phyloP scores from a whole-genome alignment of 2,888 invertebrate species.

The Rotaria socialis region DNA sequence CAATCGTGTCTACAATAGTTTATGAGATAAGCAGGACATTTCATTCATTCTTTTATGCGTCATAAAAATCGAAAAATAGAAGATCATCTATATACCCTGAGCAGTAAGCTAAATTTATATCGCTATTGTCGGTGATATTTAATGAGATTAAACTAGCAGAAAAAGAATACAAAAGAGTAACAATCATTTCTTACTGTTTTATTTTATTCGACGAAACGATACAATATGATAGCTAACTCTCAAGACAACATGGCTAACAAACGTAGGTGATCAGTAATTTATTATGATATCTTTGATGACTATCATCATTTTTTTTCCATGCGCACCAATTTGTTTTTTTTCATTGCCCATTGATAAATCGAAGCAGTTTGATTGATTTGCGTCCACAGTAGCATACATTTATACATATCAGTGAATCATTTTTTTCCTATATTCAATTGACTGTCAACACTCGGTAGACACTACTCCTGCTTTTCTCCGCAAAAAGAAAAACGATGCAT shows the following conservation, averaged over 20 bases:
- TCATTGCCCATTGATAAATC: not conserved
- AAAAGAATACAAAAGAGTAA: too few relatives aligned
- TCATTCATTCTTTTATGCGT: not conserved
- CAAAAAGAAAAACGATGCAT: not conserved
- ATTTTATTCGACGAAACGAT: not conserved
- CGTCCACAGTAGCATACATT: too few relatives aligned
- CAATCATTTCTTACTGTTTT: too few relatives aligned
- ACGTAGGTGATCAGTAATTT: not conserved
- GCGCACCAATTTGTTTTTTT: not conserved
- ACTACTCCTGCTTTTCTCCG: not conserved
- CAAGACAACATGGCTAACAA: not conserved
- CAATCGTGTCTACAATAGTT: not conserved
- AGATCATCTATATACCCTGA: not conserved
- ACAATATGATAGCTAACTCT: not conserved
- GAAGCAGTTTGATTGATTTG: too few relatives aligned
- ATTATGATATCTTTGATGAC: not conserved
- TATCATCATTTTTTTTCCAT: not conserved
- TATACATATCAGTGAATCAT: too few relatives aligned
- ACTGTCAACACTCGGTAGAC: not conserved
- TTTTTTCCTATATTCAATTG: too few relatives aligned
- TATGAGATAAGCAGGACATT: not conserved
- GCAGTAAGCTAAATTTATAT: not conserved
- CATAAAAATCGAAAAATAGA: not conserved
- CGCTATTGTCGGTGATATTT: not conserved
- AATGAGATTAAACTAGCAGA: not conserved